Evolutionary conservation across 1,140 invertebrate species (phyloP), one percentile per base, ranked within the genome.

Genomic region (Drosophila ananassae): DNA sequence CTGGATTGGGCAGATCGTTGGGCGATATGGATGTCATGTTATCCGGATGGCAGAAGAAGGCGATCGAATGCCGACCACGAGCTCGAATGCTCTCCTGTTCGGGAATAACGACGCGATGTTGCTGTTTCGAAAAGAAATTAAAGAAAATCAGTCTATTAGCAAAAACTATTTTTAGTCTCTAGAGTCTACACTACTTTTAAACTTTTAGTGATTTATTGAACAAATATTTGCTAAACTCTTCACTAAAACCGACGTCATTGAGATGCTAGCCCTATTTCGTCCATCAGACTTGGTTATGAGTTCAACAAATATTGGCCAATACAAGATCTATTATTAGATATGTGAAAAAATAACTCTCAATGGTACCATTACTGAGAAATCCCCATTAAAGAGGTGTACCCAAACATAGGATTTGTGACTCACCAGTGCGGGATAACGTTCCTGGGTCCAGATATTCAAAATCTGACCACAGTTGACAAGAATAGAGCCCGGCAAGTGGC

Each of bases 391-490:
- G 8, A 10, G 10, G 34, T 17, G 10, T 17, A 44, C 13, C 1
- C 39, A 41, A 13, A 41, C 6, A 32, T 6, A 25, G 25, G 25
- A 25, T 28, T 28, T 46, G 2, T 50, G 1, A 17, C 92, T 93
- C 90, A 95, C 95, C 79, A 96, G 93, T 47, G 96, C 95, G 9
- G 94, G 93, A 57, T 96, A 94, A 39, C 93, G 92, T 51, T 95
- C 94, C 30, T 94, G 93, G 8, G 96, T 97, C 96, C 96, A 97
- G 39, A 93, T 93, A 47, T 95, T 95, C 34, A 97, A 90, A 50
- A 97, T 93, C 80, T 97, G 95, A 21, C 96, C 97, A 22, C 95
- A 94, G 79, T 96, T 96, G 28, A 97, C 93, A 13, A 97, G 92
- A 71, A 97, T 95, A 8, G 96, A 95, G 30, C 95, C 95, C 0